A percentile compares a stretch with the other conserved stretches of the same genome.
Evolutionary conservation across 2,888 invertebrate genomes (phyloP).

Genomic region (Drosophila setosimentum): DNA sequence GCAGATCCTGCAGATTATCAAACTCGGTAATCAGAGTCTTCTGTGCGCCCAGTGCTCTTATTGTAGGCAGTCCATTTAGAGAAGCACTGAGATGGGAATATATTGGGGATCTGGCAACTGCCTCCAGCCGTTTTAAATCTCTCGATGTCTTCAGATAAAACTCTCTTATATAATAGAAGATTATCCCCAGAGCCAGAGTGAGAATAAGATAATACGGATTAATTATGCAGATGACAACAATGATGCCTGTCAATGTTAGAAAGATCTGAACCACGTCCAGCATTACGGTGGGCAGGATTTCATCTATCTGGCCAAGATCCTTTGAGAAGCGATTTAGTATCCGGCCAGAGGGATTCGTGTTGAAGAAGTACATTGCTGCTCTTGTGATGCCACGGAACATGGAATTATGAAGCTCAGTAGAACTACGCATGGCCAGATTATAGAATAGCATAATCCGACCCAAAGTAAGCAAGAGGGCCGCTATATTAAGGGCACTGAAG

Average conservation of each 20-base stretch:
- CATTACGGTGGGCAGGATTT: slow-evolving; percentile 83
- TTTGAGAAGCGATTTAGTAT: slow-evolving; percentile 96
- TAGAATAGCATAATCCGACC: slow-evolving; percentile 86
- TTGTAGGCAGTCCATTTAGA: slow-evolving; percentile 95
- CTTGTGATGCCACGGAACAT: slow-evolving; percentile 93
- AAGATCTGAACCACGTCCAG: slow-evolving; percentile 88
- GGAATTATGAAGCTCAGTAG: slow-evolving; percentile 91
- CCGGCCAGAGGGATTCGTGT: slow-evolving; percentile 92
- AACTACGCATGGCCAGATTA: slow-evolving; percentile 89
- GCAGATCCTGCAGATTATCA: slow-evolving; percentile 92
- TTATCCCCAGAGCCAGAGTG: slow-evolving; percentile 88
- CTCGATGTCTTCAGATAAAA: slow-evolving; percentile 93
- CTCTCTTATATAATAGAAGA: slow-evolving; percentile 91
- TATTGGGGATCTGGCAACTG: slow-evolving; percentile 95
- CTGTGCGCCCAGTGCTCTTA: slow-evolving; percentile 94
- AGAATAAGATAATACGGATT: slow-evolving; percentile 91
- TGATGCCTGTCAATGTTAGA: slow-evolving; percentile 91
- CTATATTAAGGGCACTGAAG: slow-evolving; percentile 85
- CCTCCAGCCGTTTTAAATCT: slow-evolving; percentile 92
- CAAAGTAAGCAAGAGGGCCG: slow-evolving; percentile 83
- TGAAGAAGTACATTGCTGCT: slow-evolving; percentile 94
- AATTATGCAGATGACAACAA: slow-evolving; percentile 90
- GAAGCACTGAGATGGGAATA: slow-evolving; percentile 96
- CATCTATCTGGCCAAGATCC: slow-evolving; percentile 89
- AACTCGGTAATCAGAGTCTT: slow-evolving; percentile 92